phyloP scores from a whole-genome alignment of 2,888 invertebrate genomes.

The Nephrotoma guestfalica region DNA sequence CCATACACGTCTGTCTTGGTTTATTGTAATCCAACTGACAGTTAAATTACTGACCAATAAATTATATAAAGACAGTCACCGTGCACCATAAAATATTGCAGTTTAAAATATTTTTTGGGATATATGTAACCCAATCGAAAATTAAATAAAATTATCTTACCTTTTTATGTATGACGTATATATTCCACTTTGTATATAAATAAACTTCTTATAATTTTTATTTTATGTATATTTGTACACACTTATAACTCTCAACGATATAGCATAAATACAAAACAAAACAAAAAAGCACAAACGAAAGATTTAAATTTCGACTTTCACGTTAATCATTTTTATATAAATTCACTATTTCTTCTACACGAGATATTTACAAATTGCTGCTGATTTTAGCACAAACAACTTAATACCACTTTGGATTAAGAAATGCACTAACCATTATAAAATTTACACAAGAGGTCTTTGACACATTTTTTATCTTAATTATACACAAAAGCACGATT shows the following conservation, averaged over 20 bases:
- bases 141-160: neutral
- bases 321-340: neutral
- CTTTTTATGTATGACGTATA: neutral
- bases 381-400: neutral
- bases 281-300: neutral
- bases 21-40: neutral
- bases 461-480: neutral
- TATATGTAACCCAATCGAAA: neutral
- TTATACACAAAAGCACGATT: neutral
- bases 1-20: neutral
- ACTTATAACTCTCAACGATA: neutral
- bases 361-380: neutral
- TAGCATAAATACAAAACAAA: neutral
- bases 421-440: neutral
- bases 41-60: neutral
- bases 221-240: neutral
- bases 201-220: neutral
- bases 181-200: neutral
- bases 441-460: neutral
- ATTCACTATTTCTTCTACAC: neutral
- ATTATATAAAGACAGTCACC: neutral
- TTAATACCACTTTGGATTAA: neutral
- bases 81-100: neutral
- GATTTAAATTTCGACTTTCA: neutral
- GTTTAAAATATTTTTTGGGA: neutral